phyloP scores from a whole-genome alignment of 2,888 invertebrate genomes.

The Pollenia griseotomentosa region DNA sequence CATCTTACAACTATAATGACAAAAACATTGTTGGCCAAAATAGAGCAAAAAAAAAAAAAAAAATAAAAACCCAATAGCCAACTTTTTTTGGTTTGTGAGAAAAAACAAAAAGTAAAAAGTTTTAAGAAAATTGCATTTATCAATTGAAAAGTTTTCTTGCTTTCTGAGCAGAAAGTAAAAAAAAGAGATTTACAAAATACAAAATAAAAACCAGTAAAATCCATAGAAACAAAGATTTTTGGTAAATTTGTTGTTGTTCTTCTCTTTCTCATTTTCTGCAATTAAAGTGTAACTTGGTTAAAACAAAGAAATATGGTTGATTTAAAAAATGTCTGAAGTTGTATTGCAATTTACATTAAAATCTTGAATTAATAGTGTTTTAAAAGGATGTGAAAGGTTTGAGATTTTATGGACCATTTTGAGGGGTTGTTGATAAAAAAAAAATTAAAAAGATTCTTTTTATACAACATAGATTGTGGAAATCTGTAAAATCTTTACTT shows the following conservation, averaged over 20 bases:
- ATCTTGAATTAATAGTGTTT: conserved; percentile 24
- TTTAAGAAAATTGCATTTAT: conserved; percentile 73
- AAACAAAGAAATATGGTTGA: conserved; percentile 39
- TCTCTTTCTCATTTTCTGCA: background rate
- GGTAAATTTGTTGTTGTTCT: background rate
- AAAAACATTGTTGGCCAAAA: conserved; percentile 60
- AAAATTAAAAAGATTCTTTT: no score
- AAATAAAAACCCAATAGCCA: conserved; percentile 35
- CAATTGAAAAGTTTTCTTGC: conserved; percentile 65
- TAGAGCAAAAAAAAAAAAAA: conserved; percentile 1
- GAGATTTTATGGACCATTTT: no score
- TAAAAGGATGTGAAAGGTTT: background rate
- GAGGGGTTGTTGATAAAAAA: no score
- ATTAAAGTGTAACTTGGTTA: conserved; percentile 39
- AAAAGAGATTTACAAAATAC: conserved; percentile 10
- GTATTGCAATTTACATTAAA: background rate
- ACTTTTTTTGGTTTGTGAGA: conserved; percentile 12
- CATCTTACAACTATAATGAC: conserved; percentile 64
- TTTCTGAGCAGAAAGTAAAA: background rate
- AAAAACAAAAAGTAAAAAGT: conserved; percentile 47
- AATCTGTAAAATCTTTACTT: no score
- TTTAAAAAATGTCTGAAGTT: conserved; percentile 42
- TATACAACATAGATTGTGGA: no score
- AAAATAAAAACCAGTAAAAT: conserved; percentile 18
- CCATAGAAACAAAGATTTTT: conserved; percentile 6